Evolutionary conservation across 1,140 invertebrate genomes (phyloP), one percentile per base, ranked within the genome.

Genomic region (Luehdorfia chinensis): DNA sequence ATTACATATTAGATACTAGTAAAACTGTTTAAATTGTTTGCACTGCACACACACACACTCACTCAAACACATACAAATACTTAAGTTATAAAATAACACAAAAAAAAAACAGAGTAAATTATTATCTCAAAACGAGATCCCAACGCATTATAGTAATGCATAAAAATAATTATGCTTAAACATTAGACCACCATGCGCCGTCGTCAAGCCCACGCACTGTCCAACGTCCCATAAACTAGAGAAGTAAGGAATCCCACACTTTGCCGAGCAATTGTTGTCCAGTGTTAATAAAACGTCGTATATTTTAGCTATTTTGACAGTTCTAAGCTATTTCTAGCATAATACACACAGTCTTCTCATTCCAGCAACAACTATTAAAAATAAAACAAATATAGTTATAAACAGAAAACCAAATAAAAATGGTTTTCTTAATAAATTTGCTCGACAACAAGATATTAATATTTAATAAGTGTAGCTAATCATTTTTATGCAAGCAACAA

Each of bases 301-400:
- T 84, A 84, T 81, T 76, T 84, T 71, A 84, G 67, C 71, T 78
- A 84, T 84, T 81, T 84, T 84, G 80, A 84, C 80, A 80, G 70
- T 77, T 78, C 59, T 36, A 66, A 74, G 65, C 77, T 76, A 72
- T 84, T 81, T 54, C 66, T 76, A 78, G 71, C 58, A 39, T 31
- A 30, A 50, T 64, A 77, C 68, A 66, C 61, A 78, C 55, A 7
- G 68, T 2, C 9, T 0, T 15, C 7, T 8, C 7, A 49, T n/a
- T 14, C 34, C 37, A 27, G 4, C 2, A 67, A 41, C 53, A 27
- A n/a, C n/a, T n/a, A n/a, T n/a, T n/a, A n/a, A n/a, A n/a, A n/a
- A n/a, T n/a, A n/a, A n/a, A n/a, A n/a, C n/a, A 13, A 21, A 21
- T 21, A 4, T 21, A 21, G 7, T 4, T 3, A 21, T 21, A 21